Evolutionary conservation across 2,888 invertebrate genomes (phyloP).

Genomic region (Yponomeuta evonymella): DNA sequence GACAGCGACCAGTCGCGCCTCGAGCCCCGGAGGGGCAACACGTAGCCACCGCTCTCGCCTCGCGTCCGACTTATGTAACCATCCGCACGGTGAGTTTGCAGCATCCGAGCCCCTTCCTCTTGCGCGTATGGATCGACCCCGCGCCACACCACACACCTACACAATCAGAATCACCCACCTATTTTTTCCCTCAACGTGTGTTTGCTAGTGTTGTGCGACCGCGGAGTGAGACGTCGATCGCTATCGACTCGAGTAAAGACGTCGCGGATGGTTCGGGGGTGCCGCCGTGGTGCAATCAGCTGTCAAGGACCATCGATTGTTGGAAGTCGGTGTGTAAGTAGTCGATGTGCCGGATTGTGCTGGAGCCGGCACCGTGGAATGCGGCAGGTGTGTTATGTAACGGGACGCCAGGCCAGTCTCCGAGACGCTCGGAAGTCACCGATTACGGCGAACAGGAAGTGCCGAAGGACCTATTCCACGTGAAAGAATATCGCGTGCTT

Average conservation of each 20-base stretch:
- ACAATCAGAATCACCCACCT: constrained; percentile 8
- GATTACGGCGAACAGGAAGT: constrained; percentile 12
- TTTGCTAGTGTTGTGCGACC: constrained; percentile 13
- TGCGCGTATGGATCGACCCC: constrained; percentile 40
- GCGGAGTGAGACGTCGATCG: constrained; percentile 18
- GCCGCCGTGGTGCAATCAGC: constrained; percentile 58
- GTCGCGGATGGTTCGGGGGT: constrained; percentile 22
- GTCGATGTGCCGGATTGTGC: constrained; percentile 42
- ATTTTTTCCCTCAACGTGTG: neutral
- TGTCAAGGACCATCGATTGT: constrained; percentile 52
- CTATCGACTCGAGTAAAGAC: constrained; percentile 32
- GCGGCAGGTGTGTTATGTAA: constrained; percentile 65
- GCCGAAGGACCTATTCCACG: constrained; percentile 10
- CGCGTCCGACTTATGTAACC: constrained; percentile 67
- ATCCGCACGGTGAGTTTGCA: constrained; percentile 72
- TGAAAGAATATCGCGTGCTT: constrained; percentile 9
- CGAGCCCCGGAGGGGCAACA: constrained; percentile 66
- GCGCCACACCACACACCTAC: constrained; percentile 32
- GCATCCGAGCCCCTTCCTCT: constrained; percentile 58
- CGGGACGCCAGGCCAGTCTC: constrained; percentile 36
- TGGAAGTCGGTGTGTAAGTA: constrained; percentile 27
- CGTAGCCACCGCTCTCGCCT: constrained; percentile 59
- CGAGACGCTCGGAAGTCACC: constrained; percentile 18
- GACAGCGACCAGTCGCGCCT: constrained; percentile 59
- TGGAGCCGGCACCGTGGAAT: constrained; percentile 22